Conservation (phyloP, 2,888 invertebrate genomes). For the Gibbula magus region DNA sequence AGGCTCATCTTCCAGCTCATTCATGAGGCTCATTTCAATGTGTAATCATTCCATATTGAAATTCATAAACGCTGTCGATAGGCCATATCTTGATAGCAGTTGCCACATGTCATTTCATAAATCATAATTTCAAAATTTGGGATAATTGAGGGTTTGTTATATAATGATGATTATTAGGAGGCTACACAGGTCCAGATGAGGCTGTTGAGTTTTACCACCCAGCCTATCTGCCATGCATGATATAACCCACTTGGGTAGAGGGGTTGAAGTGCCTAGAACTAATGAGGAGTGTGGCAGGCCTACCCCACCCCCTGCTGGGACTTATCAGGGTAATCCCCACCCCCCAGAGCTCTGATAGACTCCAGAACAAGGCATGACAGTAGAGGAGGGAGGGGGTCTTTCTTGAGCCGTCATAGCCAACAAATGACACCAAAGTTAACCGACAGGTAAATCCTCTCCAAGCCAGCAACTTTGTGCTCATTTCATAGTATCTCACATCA, state of each 20-base stretch:
- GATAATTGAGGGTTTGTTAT: too few relatives aligned
- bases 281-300: neutral
- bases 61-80: neutral
- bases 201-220: neutral
- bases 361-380: neutral
- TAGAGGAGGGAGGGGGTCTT: neutral
- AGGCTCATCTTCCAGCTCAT: neutral
- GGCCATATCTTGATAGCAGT: too few relatives aligned
- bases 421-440: neutral
- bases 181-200: too few relatives aligned
- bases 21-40: neutral
- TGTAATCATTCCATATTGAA: neutral
- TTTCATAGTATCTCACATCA: neutral
- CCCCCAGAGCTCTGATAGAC: neutral
- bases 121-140: too few relatives aligned
- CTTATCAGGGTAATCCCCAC: constrained; percentile 16
- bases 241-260: neutral
- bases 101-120: too few relatives aligned
- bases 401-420: neutral
- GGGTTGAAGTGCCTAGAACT: neutral
- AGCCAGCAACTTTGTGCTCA: neutral
- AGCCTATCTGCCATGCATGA: neutral
- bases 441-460: neutral
- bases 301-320: neutral
- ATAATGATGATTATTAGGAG: too few relatives aligned